These are phyloP conservation scores for Macroramphosus scolopax DNA, from an alignment of 2,797 vertebrate genomes.

Conservation along the genomic window DNA sequence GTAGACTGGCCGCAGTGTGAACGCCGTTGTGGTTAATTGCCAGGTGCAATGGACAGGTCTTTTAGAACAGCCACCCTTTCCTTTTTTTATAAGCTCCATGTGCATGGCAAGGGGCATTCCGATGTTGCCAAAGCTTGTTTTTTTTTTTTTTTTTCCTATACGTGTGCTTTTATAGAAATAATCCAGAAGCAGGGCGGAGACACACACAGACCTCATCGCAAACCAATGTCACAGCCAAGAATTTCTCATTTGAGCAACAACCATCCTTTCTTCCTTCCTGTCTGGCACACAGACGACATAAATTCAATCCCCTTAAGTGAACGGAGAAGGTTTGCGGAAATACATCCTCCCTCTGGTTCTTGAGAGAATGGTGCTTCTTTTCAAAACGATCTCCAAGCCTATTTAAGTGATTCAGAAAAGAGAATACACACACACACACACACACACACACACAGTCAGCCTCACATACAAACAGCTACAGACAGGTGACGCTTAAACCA, in stretches of 20 bases:
- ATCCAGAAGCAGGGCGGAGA: constrained; percentile 44
- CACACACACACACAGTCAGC: too few species aligned
- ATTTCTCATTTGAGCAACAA: constrained; percentile 26
- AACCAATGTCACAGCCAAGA: constrained; percentile 50
- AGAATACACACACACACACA: constrained; percentile 1
- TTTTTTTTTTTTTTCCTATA: constrained; percentile 13
- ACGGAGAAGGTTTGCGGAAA: constrained; percentile 13
- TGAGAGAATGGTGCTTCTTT: constrained; percentile 52
- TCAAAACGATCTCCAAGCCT: constrained; percentile 1
- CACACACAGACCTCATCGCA: constrained; percentile 40
- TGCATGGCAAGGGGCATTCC: constrained; percentile 57
- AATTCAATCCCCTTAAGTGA: constrained; percentile 22
- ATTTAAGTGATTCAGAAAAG: constrained; percentile 18
- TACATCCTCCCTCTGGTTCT: constrained; percentile 16
- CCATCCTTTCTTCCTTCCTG: constrained; percentile 20
- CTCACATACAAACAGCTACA: not conserved
- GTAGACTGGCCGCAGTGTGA: constrained; percentile 23
- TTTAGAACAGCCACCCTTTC: constrained; percentile 26
- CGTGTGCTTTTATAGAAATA: constrained; percentile 53
- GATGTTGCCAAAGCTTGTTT: constrained; percentile 75
- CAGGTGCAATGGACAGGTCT: constrained; percentile 26
- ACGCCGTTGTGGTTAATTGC: constrained; percentile 19
- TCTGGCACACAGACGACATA: constrained; percentile 5
- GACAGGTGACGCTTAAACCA: constrained; percentile 9
- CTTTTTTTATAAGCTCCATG: constrained; percentile 44